A percentile compares a stretch with the other conserved stretches of the same genome.
Conservation (phyloP, 92 coral and sea anemone species). For the Heliopora coerulea region DNA sequence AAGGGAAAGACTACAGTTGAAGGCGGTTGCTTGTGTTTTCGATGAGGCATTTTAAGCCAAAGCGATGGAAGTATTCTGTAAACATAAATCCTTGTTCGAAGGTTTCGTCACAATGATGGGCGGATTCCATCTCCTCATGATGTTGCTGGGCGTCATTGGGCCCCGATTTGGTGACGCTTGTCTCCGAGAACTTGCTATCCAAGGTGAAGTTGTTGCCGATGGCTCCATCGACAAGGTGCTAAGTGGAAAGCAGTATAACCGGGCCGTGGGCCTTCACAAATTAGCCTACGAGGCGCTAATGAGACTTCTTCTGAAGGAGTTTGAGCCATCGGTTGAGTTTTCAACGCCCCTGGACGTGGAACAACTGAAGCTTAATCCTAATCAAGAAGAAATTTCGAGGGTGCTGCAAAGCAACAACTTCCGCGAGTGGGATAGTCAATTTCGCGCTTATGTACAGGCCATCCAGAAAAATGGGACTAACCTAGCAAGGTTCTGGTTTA, state of each 20-base stretch:
- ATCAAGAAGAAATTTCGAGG: conserved; percentile 6
- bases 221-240: conserved; percentile 42
- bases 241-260: conserved; percentile 42
- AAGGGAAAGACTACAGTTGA: conserved; percentile 51
- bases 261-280: conserved; percentile 46
- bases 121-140: conserved; percentile 59
- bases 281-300: conserved; percentile 34
- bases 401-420: conserved; percentile 1
- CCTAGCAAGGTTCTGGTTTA: conserved; percentile 29
- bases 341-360: conserved; percentile 3
- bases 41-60: conserved; percentile 74
- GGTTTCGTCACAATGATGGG: conserved; percentile 67
- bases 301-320: conserved; percentile 32
- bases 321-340: conserved; percentile 26
- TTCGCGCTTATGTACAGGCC: not conserved
- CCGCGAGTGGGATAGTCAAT: conserved; percentile 3
- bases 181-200: conserved; percentile 56
- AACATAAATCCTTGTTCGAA: conserved; percentile 51
- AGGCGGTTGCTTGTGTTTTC: conserved; percentile 64
- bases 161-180: conserved; percentile 72
- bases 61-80: conserved; percentile 66
- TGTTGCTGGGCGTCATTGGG: conserved; percentile 62
- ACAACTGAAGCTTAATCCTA: conserved; percentile 22
- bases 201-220: conserved; percentile 43
- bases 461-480: conserved; percentile 18